Percentiles rank a stretch among this genome's conserved stretches.
Evolutionary conservation across 2,888 invertebrate species (phyloP).

Genomic region (Mellilla xanthometata): DNA sequence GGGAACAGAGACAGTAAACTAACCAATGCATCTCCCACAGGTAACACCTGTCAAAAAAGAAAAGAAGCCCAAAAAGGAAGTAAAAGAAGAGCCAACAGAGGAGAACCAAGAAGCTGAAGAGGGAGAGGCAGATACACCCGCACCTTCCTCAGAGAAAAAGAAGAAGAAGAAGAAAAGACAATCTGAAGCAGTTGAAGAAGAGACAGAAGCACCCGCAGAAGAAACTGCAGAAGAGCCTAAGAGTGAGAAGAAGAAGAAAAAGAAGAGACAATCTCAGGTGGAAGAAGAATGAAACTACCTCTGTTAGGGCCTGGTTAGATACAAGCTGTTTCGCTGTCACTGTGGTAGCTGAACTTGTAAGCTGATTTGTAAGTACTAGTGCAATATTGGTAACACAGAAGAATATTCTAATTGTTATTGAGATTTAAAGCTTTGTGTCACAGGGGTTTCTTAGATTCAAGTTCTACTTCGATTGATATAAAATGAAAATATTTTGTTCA

Average conservation of each 20-base stretch:
- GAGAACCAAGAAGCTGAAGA: constrained; percentile 34
- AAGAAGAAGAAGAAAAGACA: constrained; percentile 81
- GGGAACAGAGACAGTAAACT: no score
- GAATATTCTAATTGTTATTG: no score
- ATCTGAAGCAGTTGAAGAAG: constrained; percentile 52
- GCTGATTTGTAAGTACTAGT: no score
- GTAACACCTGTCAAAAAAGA: constrained; percentile 60
- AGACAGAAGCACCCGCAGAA: constrained; percentile 36
- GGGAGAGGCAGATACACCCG: constrained; percentile 34
- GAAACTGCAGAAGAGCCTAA: constrained; percentile 40
- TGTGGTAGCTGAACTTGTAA: no score
- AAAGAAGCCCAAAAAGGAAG: constrained; percentile 45
- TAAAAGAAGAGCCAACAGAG: constrained; percentile 53
- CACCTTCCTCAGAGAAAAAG: constrained; percentile 69
- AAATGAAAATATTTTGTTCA: no score
- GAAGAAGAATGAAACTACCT: constrained; percentile 53
- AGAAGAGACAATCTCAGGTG: constrained; percentile 50
- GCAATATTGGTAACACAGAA: no score
- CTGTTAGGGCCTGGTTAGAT: constrained; percentile 2
- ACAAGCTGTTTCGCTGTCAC: neutral
- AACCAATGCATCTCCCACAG: constrained; percentile 36
- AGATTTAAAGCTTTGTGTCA: no score
- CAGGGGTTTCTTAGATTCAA: no score
- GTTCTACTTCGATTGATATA: no score
- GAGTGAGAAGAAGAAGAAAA: constrained; percentile 73